Evolutionary conservation across 1,140 invertebrate species (phyloP).

Genomic region (Drosophila tani): DNA sequence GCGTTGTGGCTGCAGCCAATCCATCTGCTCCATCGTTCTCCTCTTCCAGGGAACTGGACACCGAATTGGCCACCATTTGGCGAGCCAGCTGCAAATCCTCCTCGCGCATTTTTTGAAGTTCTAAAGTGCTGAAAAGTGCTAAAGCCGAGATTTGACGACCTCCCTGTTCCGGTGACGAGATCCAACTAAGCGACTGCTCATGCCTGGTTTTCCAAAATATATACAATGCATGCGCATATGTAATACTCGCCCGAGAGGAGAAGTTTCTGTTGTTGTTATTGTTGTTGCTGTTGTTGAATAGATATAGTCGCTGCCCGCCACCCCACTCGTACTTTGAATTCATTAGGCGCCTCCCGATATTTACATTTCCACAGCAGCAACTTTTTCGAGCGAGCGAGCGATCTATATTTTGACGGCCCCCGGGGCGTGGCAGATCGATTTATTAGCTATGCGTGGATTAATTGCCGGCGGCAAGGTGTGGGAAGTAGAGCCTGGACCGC

Average conservation of each 20-base stretch:
- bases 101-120: slow-evolving; percentile 87
- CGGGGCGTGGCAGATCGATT: slow-evolving; percentile 40
- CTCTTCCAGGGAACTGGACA: slow-evolving; percentile 83
- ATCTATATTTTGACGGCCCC: slow-evolving; percentile 42
- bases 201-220: slow-evolving; percentile 66
- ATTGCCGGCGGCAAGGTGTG: slow-evolving; percentile 39
- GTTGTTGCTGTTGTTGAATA: slow-evolving; percentile 44
- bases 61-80: slow-evolving; percentile 87
- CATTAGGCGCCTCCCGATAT: slow-evolving; percentile 54
- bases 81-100: slow-evolving; percentile 88
- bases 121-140: neutral
- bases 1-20: slow-evolving; percentile 73
- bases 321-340: slow-evolving; percentile 71
- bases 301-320: slow-evolving; percentile 37
- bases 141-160: slow-evolving; percentile 27
- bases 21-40: slow-evolving; percentile 54
- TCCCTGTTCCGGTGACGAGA: slow-evolving; percentile 45
- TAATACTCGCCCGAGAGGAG: slow-evolving; percentile 34
- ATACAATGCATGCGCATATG: slow-evolving; percentile 68
- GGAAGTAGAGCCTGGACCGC: slow-evolving; percentile 31
- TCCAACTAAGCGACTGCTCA: slow-evolving; percentile 64
- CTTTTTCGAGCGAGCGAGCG: slow-evolving; percentile 32
- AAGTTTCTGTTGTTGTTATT: neutral
- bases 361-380: slow-evolving; percentile 55
- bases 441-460: slow-evolving; percentile 43